Evolutionary conservation across 2,888 invertebrate species (phyloP).

Genomic region (Hypsopygia costalis): DNA sequence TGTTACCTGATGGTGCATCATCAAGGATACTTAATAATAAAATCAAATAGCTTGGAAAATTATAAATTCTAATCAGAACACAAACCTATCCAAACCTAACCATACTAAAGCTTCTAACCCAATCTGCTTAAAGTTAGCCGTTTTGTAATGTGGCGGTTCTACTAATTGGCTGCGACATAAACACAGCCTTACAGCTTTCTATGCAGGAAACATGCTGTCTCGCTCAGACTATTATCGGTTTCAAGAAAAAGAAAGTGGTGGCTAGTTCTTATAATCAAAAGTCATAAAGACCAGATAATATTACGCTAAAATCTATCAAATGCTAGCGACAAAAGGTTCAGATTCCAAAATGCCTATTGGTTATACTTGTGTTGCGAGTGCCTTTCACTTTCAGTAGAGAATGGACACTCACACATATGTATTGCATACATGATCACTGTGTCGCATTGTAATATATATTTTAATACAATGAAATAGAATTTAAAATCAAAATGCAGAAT

Average conservation of each 20-base stretch:
- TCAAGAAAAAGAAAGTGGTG: slow-evolving; percentile 42
- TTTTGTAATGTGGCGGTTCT: too few species aligned
- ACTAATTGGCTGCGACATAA: too few species aligned
- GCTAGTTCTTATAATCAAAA: slow-evolving; percentile 5
- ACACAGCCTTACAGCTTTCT: slow-evolving; percentile 2
- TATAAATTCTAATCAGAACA: too few species aligned
- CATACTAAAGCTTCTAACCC: too few species aligned
- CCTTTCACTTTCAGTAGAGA: slow-evolving; percentile 28
- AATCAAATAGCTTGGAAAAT: too few species aligned
- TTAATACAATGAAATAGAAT: neutral
- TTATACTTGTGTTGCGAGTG: slow-evolving; percentile 13
- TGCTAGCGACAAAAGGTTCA: neutral
- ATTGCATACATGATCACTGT: slow-evolving; percentile 15
- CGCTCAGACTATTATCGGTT: slow-evolving; percentile 20
- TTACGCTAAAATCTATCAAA: slow-evolving; percentile 6
- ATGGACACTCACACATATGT: slow-evolving; percentile 45
- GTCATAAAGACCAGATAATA: neutral
- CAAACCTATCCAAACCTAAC: too few species aligned
- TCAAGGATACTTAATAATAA: too few species aligned
- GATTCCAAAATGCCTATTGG: slow-evolving; percentile 12
- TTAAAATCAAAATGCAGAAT: neutral
- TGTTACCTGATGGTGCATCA: too few species aligned
- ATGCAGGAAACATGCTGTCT: slow-evolving; percentile 3
- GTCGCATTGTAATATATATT: slow-evolving; percentile 15
- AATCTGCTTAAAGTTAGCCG: too few species aligned